Evolutionary conservation across 2,797 vertebrate species (phyloP).

Genomic region (Enteromius unitaeniatus): DNA sequence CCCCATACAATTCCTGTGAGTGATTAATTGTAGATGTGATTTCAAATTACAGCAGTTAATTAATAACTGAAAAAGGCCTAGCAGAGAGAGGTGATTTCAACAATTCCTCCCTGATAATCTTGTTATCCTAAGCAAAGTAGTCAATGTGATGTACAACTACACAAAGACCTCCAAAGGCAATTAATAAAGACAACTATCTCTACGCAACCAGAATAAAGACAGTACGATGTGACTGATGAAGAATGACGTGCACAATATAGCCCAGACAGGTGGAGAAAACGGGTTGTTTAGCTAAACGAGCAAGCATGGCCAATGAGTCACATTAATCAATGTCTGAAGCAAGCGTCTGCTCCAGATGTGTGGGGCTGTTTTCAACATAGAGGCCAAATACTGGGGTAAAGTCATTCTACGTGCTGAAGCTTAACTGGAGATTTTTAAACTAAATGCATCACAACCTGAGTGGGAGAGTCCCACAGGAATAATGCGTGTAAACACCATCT

Average conservation of each 20-base stretch:
- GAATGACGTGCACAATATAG: constrained; percentile 32
- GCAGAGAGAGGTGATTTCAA: constrained; percentile 13
- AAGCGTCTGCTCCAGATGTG: constrained; percentile 10
- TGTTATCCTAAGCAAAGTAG: constrained; percentile 35
- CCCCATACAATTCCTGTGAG: background rate
- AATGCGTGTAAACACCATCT: constrained; percentile 16
- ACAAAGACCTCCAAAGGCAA: constrained; percentile 24
- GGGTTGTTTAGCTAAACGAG: constrained; percentile 34
- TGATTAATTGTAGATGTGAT: background rate
- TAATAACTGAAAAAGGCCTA: constrained; percentile 29
- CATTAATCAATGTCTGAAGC: constrained; percentile 55
- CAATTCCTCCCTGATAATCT: constrained; percentile 3
- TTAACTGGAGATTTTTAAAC: constrained; percentile 10
- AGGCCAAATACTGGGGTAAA: background rate
- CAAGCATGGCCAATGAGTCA: constrained; percentile 23
- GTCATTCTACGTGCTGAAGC: background rate
- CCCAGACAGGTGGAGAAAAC: constrained; percentile 25
- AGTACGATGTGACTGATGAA: constrained; percentile 29
- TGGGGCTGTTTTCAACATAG: background rate
- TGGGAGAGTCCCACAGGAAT: constrained; percentile 11
- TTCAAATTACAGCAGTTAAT: constrained; percentile 14
- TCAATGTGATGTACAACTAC: constrained; percentile 12
- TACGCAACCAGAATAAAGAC: constrained; percentile 2
- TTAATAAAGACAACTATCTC: constrained; percentile 34
- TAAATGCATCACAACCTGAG: background rate